phyloP scores from a whole-genome alignment of 2,113 vertebrate genomes.

The human region GRCh38 chr1:176204001-176204500 shows the following conservation, averaged over 20 bases:
- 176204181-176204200: slow-evolving; percentile 1
- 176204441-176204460: neutral
- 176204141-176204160: neutral
- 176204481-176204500: neutral
- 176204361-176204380: neutral
- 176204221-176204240: neutral
- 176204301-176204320: slow-evolving; percentile 13
- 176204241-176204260: neutral
- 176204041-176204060: neutral
- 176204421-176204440: neutral
- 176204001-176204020: neutral
- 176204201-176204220: neutral
- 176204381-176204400: neutral
- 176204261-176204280: neutral
- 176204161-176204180: neutral
- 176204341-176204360: neutral
- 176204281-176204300: slow-evolving; percentile 6
- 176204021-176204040: slow-evolving; percentile 17
- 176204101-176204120: neutral
- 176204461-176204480: neutral
- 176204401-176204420: neutral
- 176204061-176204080: slow-evolving; percentile 1
- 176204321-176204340: neutral
- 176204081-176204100: neutral
- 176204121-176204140: neutral